Evolutionary conservation across 2,797 vertebrate species (phyloP).

Genomic region (Halcyon chelicuti): DNA sequence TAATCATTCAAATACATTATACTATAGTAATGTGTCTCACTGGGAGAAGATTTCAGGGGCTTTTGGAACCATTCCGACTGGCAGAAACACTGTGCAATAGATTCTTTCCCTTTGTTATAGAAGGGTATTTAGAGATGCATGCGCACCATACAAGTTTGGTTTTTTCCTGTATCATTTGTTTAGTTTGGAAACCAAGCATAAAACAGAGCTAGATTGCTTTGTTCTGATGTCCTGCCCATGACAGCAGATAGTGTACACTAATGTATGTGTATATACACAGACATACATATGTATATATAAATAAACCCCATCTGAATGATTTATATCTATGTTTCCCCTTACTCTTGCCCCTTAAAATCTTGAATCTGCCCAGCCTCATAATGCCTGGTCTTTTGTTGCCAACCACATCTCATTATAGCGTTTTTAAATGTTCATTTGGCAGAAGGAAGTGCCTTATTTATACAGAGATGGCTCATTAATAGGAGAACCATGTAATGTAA

Average conservation of each 20-base stretch:
- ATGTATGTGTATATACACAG: neutral
- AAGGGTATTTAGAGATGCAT: neutral
- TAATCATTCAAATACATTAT: neutral
- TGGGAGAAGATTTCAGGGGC: neutral
- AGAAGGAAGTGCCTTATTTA: constrained; percentile 40
- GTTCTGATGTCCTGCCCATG: neutral
- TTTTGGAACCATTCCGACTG: neutral
- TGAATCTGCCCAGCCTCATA: neutral
- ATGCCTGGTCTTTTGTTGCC: constrained; percentile 15
- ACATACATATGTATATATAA: neutral
- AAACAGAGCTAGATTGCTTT: neutral
- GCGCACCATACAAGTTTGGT: neutral
- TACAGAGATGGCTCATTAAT: constrained; percentile 52
- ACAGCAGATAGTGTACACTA: neutral
- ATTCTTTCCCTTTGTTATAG: neutral
- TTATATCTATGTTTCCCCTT: neutral
- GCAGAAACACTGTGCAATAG: neutral
- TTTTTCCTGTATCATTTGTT: neutral
- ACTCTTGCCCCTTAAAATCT: neutral
- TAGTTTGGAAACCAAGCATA: neutral
- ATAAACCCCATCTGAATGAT: neutral
- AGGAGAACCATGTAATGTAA: constrained; percentile 45
- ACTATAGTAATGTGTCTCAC: neutral
- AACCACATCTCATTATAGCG: constrained; percentile 13
- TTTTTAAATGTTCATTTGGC: constrained; percentile 46